These are phyloP conservation scores for Oryzias curvinotus DNA, from an alignment of 2,113 vertebrate species.

Conservation along the genomic window DNA sequence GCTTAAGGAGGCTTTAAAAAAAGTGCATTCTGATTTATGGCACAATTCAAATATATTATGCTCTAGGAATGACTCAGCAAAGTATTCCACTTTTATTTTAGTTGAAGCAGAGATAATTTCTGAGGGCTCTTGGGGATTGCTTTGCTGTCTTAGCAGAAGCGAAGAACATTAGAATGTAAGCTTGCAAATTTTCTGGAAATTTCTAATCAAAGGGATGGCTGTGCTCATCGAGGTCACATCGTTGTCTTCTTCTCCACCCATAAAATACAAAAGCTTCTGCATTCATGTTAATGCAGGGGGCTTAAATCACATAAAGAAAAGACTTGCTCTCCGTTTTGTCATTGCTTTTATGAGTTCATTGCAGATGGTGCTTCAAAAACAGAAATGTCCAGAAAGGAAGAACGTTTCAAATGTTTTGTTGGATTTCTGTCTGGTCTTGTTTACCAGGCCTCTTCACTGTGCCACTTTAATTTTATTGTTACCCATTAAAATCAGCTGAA, in stretches of 20 bases:
- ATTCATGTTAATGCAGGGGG: no score
- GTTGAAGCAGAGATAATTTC: conserved; percentile 25
- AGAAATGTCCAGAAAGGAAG: no score
- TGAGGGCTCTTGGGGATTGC: conserved; percentile 11
- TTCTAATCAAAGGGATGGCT: conserved; percentile 14
- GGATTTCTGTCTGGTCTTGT: no score
- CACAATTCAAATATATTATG: conserved; percentile 21
- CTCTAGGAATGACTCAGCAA: conserved; percentile 11
- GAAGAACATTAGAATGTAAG: conserved; percentile 13
- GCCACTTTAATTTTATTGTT: no score
- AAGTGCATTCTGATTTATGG: conserved; percentile 13
- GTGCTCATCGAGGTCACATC: conserved; percentile 6
- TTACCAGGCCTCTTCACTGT: no score
- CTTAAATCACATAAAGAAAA: no score
- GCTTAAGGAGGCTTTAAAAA: neutral
- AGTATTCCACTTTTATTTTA: neutral
- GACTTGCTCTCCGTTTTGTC: no score
- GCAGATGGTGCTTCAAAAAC: no score
- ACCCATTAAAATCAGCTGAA: no score
- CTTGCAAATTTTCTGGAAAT: conserved; percentile 12
- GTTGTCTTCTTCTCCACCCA: neutral
- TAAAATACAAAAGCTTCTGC: neutral
- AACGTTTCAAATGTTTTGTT: no score
- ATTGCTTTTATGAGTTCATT: no score
- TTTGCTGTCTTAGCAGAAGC: conserved; percentile 30